Evolutionary conservation across 2,797 vertebrate species (phyloP), one percentile per base, ranked within the genome.

Genomic region (Phoeniculus purpureus): DNA sequence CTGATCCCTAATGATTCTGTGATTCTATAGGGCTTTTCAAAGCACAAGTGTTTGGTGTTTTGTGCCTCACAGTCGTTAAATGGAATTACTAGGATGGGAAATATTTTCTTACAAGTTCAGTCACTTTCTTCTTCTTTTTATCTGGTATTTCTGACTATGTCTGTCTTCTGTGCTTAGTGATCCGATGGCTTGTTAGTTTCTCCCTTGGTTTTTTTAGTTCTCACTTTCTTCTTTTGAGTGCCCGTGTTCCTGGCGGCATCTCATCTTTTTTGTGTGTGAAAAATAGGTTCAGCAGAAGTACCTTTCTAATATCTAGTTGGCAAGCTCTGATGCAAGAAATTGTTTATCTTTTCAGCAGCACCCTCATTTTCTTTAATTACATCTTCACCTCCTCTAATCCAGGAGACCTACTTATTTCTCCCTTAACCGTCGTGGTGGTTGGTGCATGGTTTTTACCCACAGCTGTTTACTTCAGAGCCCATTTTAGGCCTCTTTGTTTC

Each of bases 351-450:
- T 94, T 71, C 90, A 90, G 86, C 87, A 95, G 71, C 90, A 77
- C 90, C 75, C 58, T 94, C 21, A 80, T 92, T 91, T 95, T 95
- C 78, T 86, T 95, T 95, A 94, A 95, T 95, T 94, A 88, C 72
- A 65, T 81, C 87, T 95, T 91, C 81, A 92, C 83, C 87, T 90
- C 80, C 72, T 89, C 55, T 86, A 91, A 92, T 92, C 91, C 89
- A 62, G 56, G 93, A 91, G 87, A 82, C 60, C 34, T 93, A 6
- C 83, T 89, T 94, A 81, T 14, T 94, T 81, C 83, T 94, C 9
- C 67, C 43, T 81, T 87, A 93, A 89, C 93, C 15, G 0, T 91
- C 87, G 50, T 81, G 85, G 90, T 91, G 84, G 76, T 93, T 94
- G 58, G 89, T 94, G 71, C 59, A 2, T 93, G 81, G 48, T 84